Conservation (phyloP, 1,140 invertebrate genomes). For the Drosophila rufa region DNA sequence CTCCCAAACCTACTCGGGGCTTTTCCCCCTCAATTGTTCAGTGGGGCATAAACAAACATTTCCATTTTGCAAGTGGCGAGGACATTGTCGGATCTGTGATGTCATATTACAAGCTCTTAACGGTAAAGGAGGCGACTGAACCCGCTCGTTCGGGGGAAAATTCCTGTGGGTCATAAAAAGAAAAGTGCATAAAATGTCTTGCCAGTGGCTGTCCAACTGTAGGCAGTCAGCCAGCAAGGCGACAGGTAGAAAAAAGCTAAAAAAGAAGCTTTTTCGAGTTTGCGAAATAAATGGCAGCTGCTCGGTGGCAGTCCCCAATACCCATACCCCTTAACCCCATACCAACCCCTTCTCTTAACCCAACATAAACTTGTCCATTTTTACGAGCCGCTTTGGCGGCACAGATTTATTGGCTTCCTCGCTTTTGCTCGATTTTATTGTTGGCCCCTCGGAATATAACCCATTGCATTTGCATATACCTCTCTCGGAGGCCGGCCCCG, state of each 20-base stretch:
- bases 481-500: neutral
- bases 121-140: slow-evolving; percentile 6
- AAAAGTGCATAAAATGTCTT: slow-evolving; percentile 56
- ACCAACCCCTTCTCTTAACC: neutral
- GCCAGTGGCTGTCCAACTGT: slow-evolving; percentile 44
- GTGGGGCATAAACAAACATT: slow-evolving; percentile 57
- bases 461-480: slow-evolving; percentile 48
- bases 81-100: slow-evolving; percentile 48
- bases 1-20: neutral
- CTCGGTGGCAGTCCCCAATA: slow-evolving; percentile 9
- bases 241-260: slow-evolving; percentile 38
- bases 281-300: slow-evolving; percentile 48
- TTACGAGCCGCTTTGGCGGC: slow-evolving; percentile 64
- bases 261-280: slow-evolving; percentile 11
- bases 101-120: slow-evolving; percentile 60
- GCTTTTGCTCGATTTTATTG: slow-evolving; percentile 61
- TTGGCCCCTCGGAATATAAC: slow-evolving; percentile 37
- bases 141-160: neutral
- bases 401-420: slow-evolving; percentile 66
- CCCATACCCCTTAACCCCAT: neutral
- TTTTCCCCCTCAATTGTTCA: slow-evolving; percentile 37
- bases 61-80: slow-evolving; percentile 42
- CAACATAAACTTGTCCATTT: slow-evolving; percentile 59
- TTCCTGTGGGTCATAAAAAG: slow-evolving; percentile 50
- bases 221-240: slow-evolving; percentile 47